Evolutionary conservation across 2,113 vertebrate species (phyloP), one percentile per base, ranked within the genome.

Genomic region (Crotalus viridis): DNA sequence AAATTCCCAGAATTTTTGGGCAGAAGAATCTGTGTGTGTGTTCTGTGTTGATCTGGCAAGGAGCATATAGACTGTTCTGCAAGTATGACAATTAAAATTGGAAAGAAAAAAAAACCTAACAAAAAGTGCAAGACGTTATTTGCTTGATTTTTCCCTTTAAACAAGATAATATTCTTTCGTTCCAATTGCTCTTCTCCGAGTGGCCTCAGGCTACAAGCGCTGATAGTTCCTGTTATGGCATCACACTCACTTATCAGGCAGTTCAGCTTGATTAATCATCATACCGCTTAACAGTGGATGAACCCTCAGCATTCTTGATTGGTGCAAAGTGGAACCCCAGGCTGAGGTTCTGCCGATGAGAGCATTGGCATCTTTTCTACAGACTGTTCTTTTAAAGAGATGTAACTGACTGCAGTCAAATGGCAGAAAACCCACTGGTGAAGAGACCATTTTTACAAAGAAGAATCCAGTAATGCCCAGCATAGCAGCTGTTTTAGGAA

Each of bases 221-320:
- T 86, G 95, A 92, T 94, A 86, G 57, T 10, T 90, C 94, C 54
- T 94, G 94, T 90, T 89, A 90, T 94, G 94, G 69, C 90, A 92
- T 33, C 92, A 74, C 91, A 93, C 43, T 95, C 87, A 94, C 85
- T 91, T 96, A 93, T 92, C 93, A 94, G 94, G 89, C 85, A 95
- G 91, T 13, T 95, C 94, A 85, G 90, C 88, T 91, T 94, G 95
- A 96, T 95, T 94, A 94, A 48, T 93, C 91, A 95, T 15, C 90
- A 86, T 95, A 93, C 95, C 92, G 87, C 87, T 93, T 95, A 92
- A 93, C 90, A 91, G 33, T 92, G 91, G 94, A 93, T 93, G 94
- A 95, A 96, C 96, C 94, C 96, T 94, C 95, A 97, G 95, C 93
- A 95, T 95, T 64, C 95, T 94, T 94, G 92, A 92, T 93, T 94